Evolutionary conservation across 1,140 invertebrate genomes (phyloP).

Genomic region (Laodelphax striatellus): DNA sequence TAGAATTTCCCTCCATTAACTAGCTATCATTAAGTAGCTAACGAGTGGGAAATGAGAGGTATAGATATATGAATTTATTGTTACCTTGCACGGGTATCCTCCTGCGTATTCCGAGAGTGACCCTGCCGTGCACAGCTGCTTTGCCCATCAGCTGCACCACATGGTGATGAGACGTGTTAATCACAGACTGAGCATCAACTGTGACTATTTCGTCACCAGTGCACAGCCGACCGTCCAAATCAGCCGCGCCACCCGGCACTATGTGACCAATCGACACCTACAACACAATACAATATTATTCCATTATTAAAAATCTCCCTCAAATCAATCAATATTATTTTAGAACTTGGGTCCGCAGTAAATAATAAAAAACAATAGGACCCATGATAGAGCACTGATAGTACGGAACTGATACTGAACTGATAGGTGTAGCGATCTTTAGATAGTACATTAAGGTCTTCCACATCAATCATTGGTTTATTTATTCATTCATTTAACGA

Average conservation of each 20-base stretch:
- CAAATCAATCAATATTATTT: not conserved
- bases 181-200: constrained; percentile 69
- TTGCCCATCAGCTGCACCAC: constrained; percentile 83
- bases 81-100: constrained; percentile 28
- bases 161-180: constrained; percentile 77
- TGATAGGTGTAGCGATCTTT: no score
- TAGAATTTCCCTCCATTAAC: no score
- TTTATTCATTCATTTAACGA: no score
- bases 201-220: constrained; percentile 85
- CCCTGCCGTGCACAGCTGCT: constrained; percentile 65
- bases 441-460: no score
- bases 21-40: no score
- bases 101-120: constrained; percentile 56
- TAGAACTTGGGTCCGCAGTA: no score
- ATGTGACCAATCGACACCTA: constrained; percentile 66
- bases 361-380: no score
- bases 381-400: no score
- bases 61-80: no score
- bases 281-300: not conserved
- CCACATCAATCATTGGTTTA: no score
- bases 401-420: no score
- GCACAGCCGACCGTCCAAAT: constrained; percentile 71
- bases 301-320: not conserved
- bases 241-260: constrained; percentile 67
- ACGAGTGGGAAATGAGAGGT: no score